Evolutionary conservation across 2,113 vertebrate genomes (phyloP).

Genomic region (Mirza zaza): DNA sequence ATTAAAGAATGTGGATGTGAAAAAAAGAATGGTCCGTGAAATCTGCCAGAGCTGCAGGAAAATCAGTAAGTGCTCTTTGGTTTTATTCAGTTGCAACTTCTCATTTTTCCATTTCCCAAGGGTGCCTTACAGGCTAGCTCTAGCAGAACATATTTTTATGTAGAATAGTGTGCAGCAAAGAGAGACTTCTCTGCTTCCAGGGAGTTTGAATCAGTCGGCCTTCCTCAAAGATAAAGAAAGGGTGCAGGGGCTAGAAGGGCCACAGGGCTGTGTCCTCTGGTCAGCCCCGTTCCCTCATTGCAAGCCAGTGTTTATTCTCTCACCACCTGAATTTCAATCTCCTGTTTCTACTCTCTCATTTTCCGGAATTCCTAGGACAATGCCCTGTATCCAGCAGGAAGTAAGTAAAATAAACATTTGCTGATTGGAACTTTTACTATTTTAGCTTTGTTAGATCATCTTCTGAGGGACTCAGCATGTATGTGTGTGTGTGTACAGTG

Average conservation of each 20-base stretch:
- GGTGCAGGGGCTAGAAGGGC: neutral
- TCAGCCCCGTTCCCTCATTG: neutral
- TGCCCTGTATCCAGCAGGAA: neutral
- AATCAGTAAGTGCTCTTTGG: conserved; percentile 70
- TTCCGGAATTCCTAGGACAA: neutral
- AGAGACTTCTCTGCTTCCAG: neutral
- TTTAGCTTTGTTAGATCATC: neutral
- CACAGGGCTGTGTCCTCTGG: neutral
- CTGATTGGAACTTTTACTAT: neutral
- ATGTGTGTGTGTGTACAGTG: too few relatives aligned
- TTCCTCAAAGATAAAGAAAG: neutral
- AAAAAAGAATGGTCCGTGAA: conserved; percentile 76
- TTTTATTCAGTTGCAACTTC: neutral
- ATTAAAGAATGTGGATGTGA: conserved; percentile 59
- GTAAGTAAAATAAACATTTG: neutral
- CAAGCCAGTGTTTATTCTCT: neutral
- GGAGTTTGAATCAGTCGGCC: neutral
- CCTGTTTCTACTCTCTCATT: neutral
- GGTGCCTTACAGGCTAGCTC: neutral
- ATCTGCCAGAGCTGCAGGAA: conserved; percentile 66
- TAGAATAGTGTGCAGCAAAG: neutral
- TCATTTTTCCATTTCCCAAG: neutral
- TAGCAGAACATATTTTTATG: neutral
- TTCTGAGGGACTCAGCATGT: neutral
- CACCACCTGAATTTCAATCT: neutral